phyloP scores from a whole-genome alignment of 2,113 vertebrate species.

The Pangasianodon gigas region DNA sequence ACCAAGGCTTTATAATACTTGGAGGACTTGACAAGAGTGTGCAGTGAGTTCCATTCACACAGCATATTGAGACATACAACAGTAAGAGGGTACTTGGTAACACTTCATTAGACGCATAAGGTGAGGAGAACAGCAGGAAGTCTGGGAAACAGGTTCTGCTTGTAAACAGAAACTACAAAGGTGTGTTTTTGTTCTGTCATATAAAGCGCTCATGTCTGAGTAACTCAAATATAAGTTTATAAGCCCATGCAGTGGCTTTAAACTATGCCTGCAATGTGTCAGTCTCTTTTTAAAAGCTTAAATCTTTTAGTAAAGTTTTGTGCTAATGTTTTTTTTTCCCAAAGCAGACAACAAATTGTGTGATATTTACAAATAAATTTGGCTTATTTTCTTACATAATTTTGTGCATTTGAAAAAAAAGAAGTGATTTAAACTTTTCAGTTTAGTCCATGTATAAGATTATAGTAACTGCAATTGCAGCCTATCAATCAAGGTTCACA shows the following conservation, averaged over 20 bases:
- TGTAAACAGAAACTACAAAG: slow-evolving; percentile 12
- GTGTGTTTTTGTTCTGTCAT: not conserved
- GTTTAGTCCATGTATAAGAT: not conserved
- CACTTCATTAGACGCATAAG: slow-evolving; percentile 22
- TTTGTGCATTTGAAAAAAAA: not conserved
- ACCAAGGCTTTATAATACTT: slow-evolving; percentile 14
- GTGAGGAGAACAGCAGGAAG: not conserved
- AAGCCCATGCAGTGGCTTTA: not conserved
- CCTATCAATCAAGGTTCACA: not conserved
- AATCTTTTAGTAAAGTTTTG: not conserved
- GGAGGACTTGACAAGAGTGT: slow-evolving; percentile 10
- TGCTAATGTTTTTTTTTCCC: not conserved
- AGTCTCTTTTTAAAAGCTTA: not conserved
- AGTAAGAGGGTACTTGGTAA: slow-evolving; percentile 48
- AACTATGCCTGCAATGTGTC: not conserved
- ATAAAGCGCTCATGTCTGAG: not conserved
- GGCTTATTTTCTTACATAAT: not conserved
- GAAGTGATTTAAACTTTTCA: not conserved
- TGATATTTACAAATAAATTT: not conserved
- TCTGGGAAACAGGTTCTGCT: slow-evolving; percentile 23
- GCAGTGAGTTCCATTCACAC: not conserved
- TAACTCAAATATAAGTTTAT: not conserved
- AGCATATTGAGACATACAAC: slow-evolving; percentile 39
- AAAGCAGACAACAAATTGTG: not conserved
- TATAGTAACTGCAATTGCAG: not conserved